Percentiles rank a stretch among this genome's conserved stretches.
Evolutionary conservation across 1,140 invertebrate genomes (phyloP).

Genomic region (Trinorchestia longiramus): DNA sequence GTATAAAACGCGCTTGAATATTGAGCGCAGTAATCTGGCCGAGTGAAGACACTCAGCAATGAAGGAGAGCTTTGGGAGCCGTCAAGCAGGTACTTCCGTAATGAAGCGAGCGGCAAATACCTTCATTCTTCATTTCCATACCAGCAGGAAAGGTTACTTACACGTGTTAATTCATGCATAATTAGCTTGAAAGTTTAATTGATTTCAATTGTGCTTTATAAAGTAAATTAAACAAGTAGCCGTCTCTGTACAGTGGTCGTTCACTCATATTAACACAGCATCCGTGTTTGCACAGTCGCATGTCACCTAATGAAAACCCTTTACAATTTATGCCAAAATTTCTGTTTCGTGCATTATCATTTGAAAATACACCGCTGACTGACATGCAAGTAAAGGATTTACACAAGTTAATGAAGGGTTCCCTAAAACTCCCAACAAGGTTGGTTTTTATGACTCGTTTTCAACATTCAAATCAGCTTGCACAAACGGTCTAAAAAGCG

Average conservation of each 20-base stretch:
- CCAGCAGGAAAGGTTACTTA: background rate
- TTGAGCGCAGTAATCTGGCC: constrained; percentile 19
- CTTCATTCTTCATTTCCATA: background rate
- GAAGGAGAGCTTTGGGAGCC: background rate
- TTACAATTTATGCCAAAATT: background rate
- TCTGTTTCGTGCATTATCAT: background rate
- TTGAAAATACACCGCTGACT: background rate
- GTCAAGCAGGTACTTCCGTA: background rate
- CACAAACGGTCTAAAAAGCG: background rate
- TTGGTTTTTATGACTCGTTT: background rate
- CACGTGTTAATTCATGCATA: background rate
- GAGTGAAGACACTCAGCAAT: constrained; percentile 1
- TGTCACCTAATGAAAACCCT: background rate
- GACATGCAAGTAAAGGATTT: background rate
- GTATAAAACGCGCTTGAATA: background rate
- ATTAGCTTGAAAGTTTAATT: background rate
- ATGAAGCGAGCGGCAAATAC: background rate
- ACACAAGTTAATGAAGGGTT: background rate
- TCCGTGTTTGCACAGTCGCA: too few species aligned
- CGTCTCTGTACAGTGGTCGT: background rate
- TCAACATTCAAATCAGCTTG: background rate
- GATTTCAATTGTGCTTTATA: background rate
- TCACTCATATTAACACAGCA: background rate
- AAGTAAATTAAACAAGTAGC: background rate
- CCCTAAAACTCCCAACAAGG: too few species aligned